Conservation (phyloP, 30 jellyfish, hydroid and myxozoan genomes). For the Nemopilema nomurai region DNA sequence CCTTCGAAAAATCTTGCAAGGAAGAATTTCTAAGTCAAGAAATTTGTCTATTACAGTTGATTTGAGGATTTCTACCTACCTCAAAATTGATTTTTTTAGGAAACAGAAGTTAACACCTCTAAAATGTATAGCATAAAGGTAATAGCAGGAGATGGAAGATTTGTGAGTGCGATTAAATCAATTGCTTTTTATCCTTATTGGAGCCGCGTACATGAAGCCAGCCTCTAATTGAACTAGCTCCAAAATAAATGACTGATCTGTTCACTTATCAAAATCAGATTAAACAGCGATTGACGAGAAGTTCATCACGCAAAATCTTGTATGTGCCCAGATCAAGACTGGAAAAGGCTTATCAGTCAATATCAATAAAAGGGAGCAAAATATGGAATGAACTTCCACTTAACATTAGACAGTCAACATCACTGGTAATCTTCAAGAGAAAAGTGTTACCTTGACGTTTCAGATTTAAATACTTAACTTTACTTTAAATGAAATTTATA, state of each 20-base stretch:
- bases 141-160: too few species aligned
- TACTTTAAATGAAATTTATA: not conserved
- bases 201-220: too few species aligned
- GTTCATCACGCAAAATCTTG: constrained; percentile 31
- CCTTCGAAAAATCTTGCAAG: too few species aligned
- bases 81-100: too few species aligned
- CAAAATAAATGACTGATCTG: constrained; percentile 31
- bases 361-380: constrained; percentile 28
- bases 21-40: too few species aligned
- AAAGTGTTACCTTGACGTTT: constrained; percentile 8
- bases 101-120: too few species aligned
- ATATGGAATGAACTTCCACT: constrained; percentile 33
- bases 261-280: constrained; percentile 28
- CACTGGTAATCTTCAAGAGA: constrained; percentile 11
- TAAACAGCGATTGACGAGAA: constrained; percentile 36
- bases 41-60: too few species aligned
- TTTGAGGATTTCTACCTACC: too few species aligned
- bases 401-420: constrained; percentile 25
- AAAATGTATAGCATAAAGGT: too few species aligned
- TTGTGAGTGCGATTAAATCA: too few species aligned
- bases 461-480: not conserved
- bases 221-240: constrained; percentile 37
- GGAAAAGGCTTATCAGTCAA: constrained; percentile 14
- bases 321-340: constrained; percentile 36
- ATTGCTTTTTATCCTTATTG: too few species aligned